Evolutionary conservation across 2,888 invertebrate species (phyloP).

Genomic region (Lobophora halterata): DNA sequence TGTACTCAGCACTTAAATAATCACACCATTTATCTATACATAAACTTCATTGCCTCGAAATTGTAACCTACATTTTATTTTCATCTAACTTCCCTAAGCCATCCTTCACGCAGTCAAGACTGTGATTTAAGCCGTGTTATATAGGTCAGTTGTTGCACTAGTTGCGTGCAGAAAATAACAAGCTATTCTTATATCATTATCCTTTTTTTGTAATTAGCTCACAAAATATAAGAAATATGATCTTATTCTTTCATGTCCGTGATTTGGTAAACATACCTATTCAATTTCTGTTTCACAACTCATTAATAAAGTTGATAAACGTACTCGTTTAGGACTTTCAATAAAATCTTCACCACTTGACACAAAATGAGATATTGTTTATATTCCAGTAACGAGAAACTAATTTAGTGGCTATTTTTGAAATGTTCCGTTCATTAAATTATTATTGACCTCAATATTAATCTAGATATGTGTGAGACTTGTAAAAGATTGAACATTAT

Average conservation of each 20-base stretch:
- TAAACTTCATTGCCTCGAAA: too few species aligned
- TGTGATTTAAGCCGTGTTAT: conserved; percentile 5
- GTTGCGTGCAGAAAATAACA: conserved; percentile 17
- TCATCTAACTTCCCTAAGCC: conserved; percentile 6
- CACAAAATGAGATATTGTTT: too few species aligned
- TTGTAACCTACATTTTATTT: not conserved
- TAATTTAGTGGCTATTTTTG: conserved; percentile 13
- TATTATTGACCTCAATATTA: conserved; percentile 13
- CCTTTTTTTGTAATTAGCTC: too few species aligned
- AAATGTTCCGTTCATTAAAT: conserved; percentile 15
- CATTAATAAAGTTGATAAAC: too few species aligned
- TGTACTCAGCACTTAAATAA: too few species aligned
- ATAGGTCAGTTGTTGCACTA: conserved; percentile 13
- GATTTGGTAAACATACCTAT: too few species aligned
- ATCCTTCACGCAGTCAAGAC: conserved; percentile 2
- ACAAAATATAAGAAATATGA: too few species aligned
- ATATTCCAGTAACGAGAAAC: conserved; percentile 14
- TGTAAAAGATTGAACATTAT: not conserved
- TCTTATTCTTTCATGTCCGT: too few species aligned
- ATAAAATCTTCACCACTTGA: too few species aligned
- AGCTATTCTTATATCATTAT: conserved; percentile 2
- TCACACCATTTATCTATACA: too few species aligned
- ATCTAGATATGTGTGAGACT: conserved; percentile 10
- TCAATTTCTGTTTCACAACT: too few species aligned
- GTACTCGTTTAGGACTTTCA: too few species aligned